Conservation (phyloP, 2,797 vertebrate genomes). For the Pantherophis alleghaniensis region DNA sequence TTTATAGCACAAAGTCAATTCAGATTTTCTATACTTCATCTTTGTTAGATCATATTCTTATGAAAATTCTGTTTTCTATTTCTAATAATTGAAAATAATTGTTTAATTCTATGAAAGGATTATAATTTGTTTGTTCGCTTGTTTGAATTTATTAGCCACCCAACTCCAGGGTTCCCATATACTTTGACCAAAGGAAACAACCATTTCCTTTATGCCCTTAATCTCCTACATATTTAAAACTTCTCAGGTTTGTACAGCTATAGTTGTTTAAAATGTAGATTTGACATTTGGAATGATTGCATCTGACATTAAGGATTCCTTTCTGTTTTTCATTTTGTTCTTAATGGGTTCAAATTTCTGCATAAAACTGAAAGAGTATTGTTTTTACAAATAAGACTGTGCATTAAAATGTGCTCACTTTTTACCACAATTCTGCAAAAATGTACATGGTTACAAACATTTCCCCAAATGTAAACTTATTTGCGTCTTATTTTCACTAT, state of each 20-base stretch:
- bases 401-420: neutral
- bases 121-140: neutral
- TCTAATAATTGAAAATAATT: neutral
- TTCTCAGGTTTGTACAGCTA: neutral
- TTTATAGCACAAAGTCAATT: neutral
- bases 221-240: neutral
- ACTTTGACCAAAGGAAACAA: neutral
- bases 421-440: neutral
- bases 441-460: neutral
- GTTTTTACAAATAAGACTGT: neutral
- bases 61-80: conserved; percentile 5
- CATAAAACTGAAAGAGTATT: neutral
- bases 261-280: neutral
- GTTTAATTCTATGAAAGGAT: neutral
- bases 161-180: neutral
- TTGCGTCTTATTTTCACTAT: neutral
- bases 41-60: neutral
- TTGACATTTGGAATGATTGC: neutral
- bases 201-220: neutral
- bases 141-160: neutral
- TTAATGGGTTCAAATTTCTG: neutral
- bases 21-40: neutral
- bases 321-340: neutral
- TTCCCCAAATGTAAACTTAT: neutral
- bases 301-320: neutral